Conservation (phyloP, 2,113 vertebrate genomes). For the Progne subis region DNA sequence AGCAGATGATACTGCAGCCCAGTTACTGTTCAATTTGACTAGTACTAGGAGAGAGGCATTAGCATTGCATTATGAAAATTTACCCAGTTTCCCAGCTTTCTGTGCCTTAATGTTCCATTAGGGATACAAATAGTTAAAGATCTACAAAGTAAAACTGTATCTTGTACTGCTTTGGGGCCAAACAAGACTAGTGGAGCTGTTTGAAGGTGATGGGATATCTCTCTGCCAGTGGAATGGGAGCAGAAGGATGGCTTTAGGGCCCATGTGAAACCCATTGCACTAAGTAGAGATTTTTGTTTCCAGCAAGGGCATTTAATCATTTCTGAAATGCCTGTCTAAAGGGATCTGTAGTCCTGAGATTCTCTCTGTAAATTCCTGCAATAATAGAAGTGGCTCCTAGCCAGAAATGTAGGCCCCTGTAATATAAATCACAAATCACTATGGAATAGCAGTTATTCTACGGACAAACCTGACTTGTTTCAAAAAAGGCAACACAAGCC, state of each 20-base stretch:
- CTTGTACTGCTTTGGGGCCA: neutral
- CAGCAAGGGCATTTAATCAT: constrained; percentile 46
- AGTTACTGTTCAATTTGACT: neutral
- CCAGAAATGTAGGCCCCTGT: neutral
- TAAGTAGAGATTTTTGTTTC: constrained; percentile 41
- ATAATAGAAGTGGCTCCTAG: constrained; percentile 21
- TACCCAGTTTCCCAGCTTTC: neutral
- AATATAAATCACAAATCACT: constrained; percentile 22
- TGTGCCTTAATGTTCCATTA: neutral
- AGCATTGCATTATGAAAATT: neutral
- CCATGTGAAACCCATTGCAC: constrained; percentile 29
- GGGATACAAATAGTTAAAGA: constrained; percentile 27
- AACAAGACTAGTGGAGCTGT: neutral
- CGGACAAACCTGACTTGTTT: neutral
- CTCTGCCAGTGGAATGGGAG: neutral
- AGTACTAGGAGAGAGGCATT: neutral
- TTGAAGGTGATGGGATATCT: constrained; percentile 12
- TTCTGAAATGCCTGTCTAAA: constrained; percentile 54
- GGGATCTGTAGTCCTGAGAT: constrained; percentile 21
- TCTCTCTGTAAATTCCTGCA: constrained; percentile 29
- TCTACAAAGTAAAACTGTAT: neutral
- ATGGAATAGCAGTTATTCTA: neutral
- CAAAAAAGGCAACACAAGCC: neutral
- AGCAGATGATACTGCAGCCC: neutral
- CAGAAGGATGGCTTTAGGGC: constrained; percentile 15